Percentiles rank a stretch among this genome's conserved stretches.
Conservation (phyloP, 2,888 invertebrate genomes). For the Netelia virgata region DNA sequence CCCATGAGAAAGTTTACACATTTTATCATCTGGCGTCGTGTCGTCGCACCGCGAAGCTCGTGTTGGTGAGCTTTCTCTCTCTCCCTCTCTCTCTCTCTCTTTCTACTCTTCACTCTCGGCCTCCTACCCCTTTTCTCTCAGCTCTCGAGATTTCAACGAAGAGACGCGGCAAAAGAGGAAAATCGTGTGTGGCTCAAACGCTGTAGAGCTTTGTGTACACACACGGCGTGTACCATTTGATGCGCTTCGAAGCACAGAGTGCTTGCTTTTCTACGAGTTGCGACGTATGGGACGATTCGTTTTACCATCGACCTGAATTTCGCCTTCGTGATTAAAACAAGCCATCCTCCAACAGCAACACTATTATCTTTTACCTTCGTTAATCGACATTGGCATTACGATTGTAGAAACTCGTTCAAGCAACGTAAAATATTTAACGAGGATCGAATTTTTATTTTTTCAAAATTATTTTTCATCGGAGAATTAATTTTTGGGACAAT, state of each 20-base stretch:
- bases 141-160: conserved; percentile 57
- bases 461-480: too few species aligned
- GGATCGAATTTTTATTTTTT: too few species aligned
- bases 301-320: too few species aligned
- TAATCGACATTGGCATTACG: too few species aligned
- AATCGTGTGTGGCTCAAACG: conserved; percentile 32
- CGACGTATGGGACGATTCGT: background rate
- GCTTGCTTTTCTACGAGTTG: conserved; percentile 14
- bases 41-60: conserved; percentile 28
- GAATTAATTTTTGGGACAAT: too few species aligned
- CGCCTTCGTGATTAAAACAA: too few species aligned
- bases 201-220: conserved; percentile 29
- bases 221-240: conserved; percentile 57
- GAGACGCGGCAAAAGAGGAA: conserved; percentile 39
- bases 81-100: conserved; percentile 20
- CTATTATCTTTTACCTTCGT: too few species aligned
- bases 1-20: conserved; percentile 56
- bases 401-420: too few species aligned
- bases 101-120: conserved; percentile 40
- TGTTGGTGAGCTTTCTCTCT: conserved; percentile 31
- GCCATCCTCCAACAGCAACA: too few species aligned
- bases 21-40: conserved; percentile 57
- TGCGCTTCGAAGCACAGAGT: conserved; percentile 53
- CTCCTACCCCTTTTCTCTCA: conserved; percentile 11
- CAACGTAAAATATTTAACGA: too few species aligned